Conservation (phyloP, 1,140 invertebrate genomes). For the Trichoplusia ni region DNA sequence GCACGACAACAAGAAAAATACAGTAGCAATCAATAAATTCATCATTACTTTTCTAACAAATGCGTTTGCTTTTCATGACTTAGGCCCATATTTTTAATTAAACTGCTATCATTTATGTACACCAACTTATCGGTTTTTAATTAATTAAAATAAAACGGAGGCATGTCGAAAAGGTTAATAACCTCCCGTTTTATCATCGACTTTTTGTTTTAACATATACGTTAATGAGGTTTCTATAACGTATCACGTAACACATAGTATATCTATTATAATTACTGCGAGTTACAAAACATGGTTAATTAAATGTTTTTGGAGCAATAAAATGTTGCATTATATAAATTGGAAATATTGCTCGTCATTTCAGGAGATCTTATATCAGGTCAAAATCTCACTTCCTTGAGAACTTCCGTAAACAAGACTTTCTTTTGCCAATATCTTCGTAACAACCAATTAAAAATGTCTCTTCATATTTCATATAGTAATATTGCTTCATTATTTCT, state of each 20-base stretch:
- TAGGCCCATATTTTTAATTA: no score
- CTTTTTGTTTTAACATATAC: background rate
- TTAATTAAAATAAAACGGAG: constrained; percentile 7
- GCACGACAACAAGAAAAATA: no score
- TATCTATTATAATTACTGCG: background rate
- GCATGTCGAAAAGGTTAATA: constrained; percentile 11
- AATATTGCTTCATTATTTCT: no score
- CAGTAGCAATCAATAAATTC: no score
- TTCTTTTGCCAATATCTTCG: background rate
- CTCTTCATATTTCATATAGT: no score
- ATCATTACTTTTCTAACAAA: no score
- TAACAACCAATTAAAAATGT: background rate
- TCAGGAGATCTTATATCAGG: background rate
- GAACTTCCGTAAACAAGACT: constrained; percentile 5
- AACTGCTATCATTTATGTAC: no score
- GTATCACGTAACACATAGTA: background rate
- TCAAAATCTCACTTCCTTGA: constrained; percentile 7
- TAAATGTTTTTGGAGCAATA: background rate
- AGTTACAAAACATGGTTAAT: background rate
- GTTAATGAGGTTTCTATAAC: constrained; percentile 6
- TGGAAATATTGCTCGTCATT: background rate
- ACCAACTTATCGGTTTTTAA: background rate
- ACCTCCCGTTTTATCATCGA: constrained; percentile 4
- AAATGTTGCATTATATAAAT: background rate
- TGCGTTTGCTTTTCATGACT: no score